phyloP scores from a whole-genome alignment of 2,888 invertebrate genomes.

The Entomobrya proxima region DNA sequence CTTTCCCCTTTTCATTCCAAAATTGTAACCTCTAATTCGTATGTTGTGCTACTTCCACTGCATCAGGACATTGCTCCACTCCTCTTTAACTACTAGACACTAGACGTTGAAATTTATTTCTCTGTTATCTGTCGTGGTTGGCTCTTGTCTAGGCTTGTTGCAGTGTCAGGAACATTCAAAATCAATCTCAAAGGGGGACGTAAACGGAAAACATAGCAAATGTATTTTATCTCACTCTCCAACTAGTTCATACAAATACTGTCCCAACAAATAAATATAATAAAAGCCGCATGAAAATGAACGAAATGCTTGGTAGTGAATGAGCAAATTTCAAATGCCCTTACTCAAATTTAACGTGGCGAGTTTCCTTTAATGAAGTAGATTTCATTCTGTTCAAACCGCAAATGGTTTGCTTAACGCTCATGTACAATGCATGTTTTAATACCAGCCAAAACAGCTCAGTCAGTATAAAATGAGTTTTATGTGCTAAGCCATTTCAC shows the following conservation, averaged over 20 bases:
- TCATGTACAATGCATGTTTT: not conserved
- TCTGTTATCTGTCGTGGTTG: not conserved
- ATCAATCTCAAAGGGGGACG: conserved; percentile 9
- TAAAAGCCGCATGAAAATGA: not conserved
- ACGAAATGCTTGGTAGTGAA: too few species aligned
- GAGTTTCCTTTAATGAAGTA: not conserved
- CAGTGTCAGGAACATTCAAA: conserved; percentile 1
- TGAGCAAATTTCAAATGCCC: too few species aligned
- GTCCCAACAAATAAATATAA: not conserved
- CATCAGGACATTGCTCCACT: not conserved
- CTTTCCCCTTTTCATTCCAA: conserved; percentile 9
- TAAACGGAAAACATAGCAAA: not conserved
- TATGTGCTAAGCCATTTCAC: not conserved
- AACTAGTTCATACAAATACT: not conserved
- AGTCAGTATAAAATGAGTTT: not conserved
- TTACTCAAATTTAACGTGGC: not conserved
- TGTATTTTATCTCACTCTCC: too few species aligned
- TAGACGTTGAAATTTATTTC: not conserved
- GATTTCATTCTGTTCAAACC: not conserved
- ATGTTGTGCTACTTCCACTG: not conserved
- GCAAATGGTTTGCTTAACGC: not conserved
- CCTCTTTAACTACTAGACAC: not conserved
- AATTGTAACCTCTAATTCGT: not conserved
- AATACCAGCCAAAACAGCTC: not conserved
- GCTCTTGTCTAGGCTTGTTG: not conserved